Conservation (phyloP, 2,797 vertebrate species). For the Rhinoraja longicauda region DNA sequence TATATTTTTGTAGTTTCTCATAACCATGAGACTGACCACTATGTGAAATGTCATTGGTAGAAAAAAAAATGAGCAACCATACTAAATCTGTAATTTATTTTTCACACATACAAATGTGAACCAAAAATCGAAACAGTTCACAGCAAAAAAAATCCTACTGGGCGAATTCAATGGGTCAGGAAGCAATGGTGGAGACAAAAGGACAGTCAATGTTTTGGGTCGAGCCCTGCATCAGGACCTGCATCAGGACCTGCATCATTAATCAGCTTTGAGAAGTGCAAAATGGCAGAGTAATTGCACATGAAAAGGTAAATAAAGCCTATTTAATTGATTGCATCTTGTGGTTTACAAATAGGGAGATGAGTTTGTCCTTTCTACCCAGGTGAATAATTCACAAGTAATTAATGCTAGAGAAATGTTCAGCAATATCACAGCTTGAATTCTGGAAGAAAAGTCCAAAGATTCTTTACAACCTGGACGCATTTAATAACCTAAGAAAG, state of each 20-base stretch:
- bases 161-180: too few species aligned
- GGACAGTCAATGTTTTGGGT: too few species aligned
- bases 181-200: too few species aligned
- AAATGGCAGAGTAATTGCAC: background rate
- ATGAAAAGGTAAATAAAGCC: background rate
- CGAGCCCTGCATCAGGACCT: too few species aligned
- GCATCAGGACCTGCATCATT: background rate
- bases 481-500: background rate
- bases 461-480: too few species aligned
- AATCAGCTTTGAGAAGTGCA: background rate
- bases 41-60: background rate
- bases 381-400: background rate
- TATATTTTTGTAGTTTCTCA: background rate
- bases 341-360: background rate
- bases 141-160: too few species aligned
- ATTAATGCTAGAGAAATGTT: background rate
- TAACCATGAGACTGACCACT: background rate
- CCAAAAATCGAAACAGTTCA: too few species aligned
- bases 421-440: background rate
- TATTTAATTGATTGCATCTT: background rate
- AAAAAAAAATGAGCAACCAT: background rate
- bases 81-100: background rate
- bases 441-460: background rate
- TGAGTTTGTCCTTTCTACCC: background rate
- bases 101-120: background rate